These are phyloP conservation scores for Neosilurus hyrtlii DNA, from an alignment of 2,797 vertebrate species.

Conservation along the genomic window DNA sequence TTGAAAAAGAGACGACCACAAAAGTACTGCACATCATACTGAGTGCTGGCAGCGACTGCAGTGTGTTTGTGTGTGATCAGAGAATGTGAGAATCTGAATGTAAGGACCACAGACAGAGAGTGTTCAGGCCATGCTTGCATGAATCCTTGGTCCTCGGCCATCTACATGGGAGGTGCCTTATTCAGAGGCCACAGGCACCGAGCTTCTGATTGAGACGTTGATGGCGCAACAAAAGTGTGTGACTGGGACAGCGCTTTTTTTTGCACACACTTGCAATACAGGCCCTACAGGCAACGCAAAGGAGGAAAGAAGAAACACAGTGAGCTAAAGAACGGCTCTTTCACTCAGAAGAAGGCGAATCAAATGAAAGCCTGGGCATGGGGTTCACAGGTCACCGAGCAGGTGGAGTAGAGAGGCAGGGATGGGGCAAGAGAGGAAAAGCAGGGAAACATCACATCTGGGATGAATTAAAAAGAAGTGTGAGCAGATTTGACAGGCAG, in stretches of 20 bases:
- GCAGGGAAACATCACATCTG: conserved; percentile 72
- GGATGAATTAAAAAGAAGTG: conserved; percentile 84
- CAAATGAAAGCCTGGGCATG: conserved; percentile 66
- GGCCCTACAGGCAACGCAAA: conserved; percentile 63
- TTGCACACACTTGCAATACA: conserved; percentile 53
- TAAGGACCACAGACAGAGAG: conserved; percentile 44
- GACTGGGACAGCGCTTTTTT: conserved; percentile 49
- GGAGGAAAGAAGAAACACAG: conserved; percentile 53
- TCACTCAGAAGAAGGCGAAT: conserved; percentile 70
- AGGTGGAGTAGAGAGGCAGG: conserved; percentile 66
- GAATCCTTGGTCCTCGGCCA: conserved; percentile 54
- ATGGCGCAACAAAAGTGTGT: conserved; percentile 60
- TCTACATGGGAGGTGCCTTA: conserved; percentile 61
- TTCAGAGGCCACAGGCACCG: conserved; percentile 55
- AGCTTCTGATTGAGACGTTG: conserved; percentile 62
- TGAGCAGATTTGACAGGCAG: conserved; percentile 76
- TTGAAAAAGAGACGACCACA: neutral
- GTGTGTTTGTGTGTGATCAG: conserved; percentile 38
- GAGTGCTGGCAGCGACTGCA: conserved; percentile 22
- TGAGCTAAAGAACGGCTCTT: conserved; percentile 71
- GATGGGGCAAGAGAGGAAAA: conserved; percentile 53
- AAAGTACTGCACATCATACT: neutral
- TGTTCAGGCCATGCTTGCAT: conserved; percentile 43
- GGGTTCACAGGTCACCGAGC: conserved; percentile 74
- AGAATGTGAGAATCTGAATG: conserved; percentile 36